phyloP scores from a whole-genome alignment of 2,113 vertebrate genomes.

The Sminthopsis crassicaudata region DNA sequence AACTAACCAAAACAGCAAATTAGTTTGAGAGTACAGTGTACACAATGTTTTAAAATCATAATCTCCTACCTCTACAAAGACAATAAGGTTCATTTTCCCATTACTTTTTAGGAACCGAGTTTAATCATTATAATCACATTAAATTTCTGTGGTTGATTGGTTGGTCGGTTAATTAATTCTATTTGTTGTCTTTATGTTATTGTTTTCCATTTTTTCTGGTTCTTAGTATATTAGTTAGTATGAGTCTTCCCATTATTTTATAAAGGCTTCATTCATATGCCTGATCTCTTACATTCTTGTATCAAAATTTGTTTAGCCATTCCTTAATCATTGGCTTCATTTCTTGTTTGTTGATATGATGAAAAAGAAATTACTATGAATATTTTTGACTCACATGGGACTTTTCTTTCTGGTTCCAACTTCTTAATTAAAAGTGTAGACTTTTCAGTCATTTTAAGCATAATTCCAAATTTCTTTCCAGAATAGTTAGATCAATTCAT shows the following conservation, averaged over 20 bases:
- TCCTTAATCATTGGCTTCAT: neutral
- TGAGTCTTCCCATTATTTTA: neutral
- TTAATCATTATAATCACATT: neutral
- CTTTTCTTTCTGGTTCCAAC: neutral
- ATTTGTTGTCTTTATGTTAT: neutral
- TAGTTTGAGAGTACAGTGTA: neutral
- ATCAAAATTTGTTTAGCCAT: neutral
- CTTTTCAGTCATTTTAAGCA: neutral
- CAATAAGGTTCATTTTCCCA: neutral
- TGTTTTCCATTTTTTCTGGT: neutral
- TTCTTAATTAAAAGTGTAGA: neutral
- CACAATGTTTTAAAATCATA: neutral
- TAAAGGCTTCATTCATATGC: neutral
- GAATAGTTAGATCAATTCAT: neutral
- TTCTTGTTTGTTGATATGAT: neutral
- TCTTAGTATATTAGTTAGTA: neutral
- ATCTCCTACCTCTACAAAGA: neutral
- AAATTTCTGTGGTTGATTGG: neutral
- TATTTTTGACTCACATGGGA: neutral
- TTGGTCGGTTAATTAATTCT: neutral
- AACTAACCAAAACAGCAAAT: neutral
- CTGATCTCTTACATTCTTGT: neutral
- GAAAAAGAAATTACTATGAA: neutral
- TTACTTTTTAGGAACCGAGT: neutral
- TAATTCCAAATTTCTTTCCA: neutral